Conservation (phyloP, 2,888 invertebrate genomes). For the Cremastobaeus sp. region DNA sequence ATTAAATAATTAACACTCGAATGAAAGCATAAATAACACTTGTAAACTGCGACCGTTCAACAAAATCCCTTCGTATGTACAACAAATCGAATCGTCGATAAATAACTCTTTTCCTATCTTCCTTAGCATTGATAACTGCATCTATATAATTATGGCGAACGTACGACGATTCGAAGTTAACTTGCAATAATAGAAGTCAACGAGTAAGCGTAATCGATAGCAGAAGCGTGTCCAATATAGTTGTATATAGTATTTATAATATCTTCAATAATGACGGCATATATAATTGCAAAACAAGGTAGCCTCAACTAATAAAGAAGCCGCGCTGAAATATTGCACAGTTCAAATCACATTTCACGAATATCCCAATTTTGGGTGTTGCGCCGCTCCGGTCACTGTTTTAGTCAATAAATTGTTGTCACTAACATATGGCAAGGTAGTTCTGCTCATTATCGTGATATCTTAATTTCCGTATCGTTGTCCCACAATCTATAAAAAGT, state of each 20-base stretch:
- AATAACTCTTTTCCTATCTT: constrained; percentile 12
- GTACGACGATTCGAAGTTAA: constrained; percentile 2
- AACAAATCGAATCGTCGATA: constrained; percentile 11
- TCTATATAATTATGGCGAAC: constrained; percentile 11
- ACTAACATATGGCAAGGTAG: constrained; percentile 18
- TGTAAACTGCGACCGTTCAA: constrained; percentile 16
- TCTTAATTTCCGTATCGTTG: constrained; percentile 1
- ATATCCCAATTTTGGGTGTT: not conserved
- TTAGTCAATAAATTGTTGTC: not conserved
- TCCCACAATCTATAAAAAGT: not conserved
- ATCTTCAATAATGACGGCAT: not conserved
- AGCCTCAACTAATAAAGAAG: constrained; percentile 6
- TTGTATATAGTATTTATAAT: not conserved
- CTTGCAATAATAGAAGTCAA: constrained; percentile 7
- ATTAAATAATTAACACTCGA: constrained; percentile 36
- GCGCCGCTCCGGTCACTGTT: not conserved
- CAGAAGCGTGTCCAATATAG: constrained; percentile 23
- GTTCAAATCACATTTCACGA: constrained; percentile 30
- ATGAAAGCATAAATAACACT: constrained; percentile 38
- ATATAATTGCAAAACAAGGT: not conserved
- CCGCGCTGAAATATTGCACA: constrained; percentile 33
- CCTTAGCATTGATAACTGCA: constrained; percentile 3
- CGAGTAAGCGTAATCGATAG: constrained; percentile 35
- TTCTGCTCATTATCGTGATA: constrained; percentile 15
- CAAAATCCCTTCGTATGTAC: constrained; percentile 1